Conservation (phyloP, 2,113 vertebrate genomes). For the Canis aureus region DNA sequence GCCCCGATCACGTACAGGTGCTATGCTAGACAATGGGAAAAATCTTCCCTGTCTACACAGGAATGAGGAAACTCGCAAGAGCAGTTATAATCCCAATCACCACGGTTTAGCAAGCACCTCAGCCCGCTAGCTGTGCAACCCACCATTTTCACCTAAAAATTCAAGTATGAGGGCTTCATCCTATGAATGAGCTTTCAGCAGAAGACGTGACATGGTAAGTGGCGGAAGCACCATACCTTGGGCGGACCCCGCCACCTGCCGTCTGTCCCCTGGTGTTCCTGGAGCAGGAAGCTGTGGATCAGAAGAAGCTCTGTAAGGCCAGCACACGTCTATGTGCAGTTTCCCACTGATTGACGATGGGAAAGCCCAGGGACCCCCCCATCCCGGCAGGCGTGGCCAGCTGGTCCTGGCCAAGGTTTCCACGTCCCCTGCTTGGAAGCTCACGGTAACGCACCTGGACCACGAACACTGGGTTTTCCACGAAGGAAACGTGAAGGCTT, state of each 20-base stretch:
- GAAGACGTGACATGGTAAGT: background rate
- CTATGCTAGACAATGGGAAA: background rate
- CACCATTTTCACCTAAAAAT: background rate
- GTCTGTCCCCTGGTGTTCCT: background rate
- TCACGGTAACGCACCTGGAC: background rate
- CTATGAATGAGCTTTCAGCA: background rate
- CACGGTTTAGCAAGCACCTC: background rate
- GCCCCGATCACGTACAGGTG: background rate
- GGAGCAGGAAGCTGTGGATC: background rate
- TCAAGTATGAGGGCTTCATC: background rate
- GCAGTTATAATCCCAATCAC: background rate
- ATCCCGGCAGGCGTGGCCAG: background rate
- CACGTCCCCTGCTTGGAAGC: background rate
- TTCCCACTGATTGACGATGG: constrained; percentile 32
- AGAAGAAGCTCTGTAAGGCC: background rate
- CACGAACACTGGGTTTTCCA: background rate
- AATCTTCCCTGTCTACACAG: background rate
- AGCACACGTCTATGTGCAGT: background rate
- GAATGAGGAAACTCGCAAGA: background rate
- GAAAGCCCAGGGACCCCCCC: background rate
- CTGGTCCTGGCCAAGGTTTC: constrained; percentile 7
- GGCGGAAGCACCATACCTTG: constrained; percentile 53
- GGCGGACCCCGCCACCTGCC: background rate
- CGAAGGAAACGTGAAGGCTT: background rate
- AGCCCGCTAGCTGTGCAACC: background rate